Base-by-base conservation (phyloP, 2,797 vertebrate species). In the Lepidocolaptes lacrymiger region DNA sequence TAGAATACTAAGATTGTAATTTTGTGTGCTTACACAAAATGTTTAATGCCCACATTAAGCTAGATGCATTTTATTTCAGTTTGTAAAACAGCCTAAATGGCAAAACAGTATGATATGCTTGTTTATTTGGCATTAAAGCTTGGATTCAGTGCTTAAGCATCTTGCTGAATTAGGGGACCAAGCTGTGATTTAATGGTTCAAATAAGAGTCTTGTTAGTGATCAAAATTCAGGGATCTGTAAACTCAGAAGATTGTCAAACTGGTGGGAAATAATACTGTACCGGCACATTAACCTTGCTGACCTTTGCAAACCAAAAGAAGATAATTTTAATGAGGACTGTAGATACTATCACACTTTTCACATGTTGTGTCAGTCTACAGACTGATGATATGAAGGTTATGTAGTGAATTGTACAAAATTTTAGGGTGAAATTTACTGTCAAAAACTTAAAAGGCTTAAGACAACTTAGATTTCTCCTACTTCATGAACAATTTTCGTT, bases 81-180 rank as follows among this genome's bases (percentile, higher is more conserved):
- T 94, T 86, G 74, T 88, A 67, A 74, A 96, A 76, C 76, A 78
- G 73, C 67, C 73, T 95, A 90, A 93, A 79, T 76, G 71, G 52
- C 52, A 71, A 58, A 94, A 67, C 88, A 74, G 32, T 71, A 49
- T 51, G 48, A 95, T 68, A 74, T 0, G 0, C 92, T 91, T 92
- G 71, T 95, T 96, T 95, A 92, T 93, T 94, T 85, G 86, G 5
- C 92, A 82, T 76, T 91, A 90, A 91, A 90, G n/a, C 77, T 90
- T 0, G 0, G 19, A 87, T 92, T 74, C 4, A 0, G 27, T 82
- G 67, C 59, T 91, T 89, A 85, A 85, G 37, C 68, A 51, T 82
- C 52, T 83, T 87, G 52, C 64, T 85, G 61, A 94, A 95, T 4
- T 83, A 64, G 72, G 52, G 59, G 48, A 12, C 12, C 86, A 69